A percentile compares a stretch with the other conserved stretches of the same genome.
Evolutionary conservation across 2,888 invertebrate species (phyloP).

Genomic region (Fragum sueziense): DNA sequence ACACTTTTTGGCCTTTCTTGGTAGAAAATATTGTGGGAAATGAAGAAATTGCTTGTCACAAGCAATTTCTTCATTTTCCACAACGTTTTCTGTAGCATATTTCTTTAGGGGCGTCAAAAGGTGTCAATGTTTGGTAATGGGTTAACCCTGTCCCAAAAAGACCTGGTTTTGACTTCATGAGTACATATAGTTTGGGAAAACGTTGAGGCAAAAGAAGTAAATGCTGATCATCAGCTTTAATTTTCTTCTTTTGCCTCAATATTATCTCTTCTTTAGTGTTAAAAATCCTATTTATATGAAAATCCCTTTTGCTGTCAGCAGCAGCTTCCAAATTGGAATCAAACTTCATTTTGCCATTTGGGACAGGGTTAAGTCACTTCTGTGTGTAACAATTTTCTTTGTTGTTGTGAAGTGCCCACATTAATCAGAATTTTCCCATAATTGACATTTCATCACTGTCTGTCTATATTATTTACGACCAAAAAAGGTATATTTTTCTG

Average conservation of each 20-base stretch:
- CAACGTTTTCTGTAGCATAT: no score
- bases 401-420: background rate
- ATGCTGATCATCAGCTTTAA: background rate
- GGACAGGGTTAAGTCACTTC: no score
- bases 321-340: background rate
- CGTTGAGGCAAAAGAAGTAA: background rate
- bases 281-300: background rate
- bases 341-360: no score
- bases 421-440: background rate
- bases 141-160: no score
- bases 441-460: background rate
- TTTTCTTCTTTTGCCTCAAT: no score
- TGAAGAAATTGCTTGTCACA: background rate
- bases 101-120: no score
- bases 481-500: background rate
- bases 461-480: background rate
- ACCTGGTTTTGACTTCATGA: background rate
- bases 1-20: no score
- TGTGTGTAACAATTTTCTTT: background rate
- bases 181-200: background rate
- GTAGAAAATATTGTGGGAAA: background rate
- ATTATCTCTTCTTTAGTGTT: background rate
- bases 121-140: no score
- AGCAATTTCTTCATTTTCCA: conserved; percentile 4
- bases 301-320: background rate